phyloP scores from a whole-genome alignment of 2,888 invertebrate species.

The Bugula neritina region DNA sequence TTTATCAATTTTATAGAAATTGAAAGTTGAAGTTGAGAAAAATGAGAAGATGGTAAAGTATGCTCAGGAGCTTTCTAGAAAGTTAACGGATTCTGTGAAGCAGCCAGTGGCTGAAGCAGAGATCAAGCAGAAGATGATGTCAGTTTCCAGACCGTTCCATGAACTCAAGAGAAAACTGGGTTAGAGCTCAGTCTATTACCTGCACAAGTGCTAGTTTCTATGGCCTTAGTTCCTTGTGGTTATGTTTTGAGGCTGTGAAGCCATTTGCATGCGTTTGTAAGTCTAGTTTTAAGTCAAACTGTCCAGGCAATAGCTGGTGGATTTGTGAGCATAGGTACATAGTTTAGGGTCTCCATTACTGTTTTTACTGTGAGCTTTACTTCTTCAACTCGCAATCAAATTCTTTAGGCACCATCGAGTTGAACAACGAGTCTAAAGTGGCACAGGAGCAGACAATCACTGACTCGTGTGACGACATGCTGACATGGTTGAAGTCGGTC shows the following conservation, averaged over 20 bases:
- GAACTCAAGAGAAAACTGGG: conserved; percentile 63
- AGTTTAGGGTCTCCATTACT: too few relatives aligned
- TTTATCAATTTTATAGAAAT: conserved; percentile 20
- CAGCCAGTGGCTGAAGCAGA: conserved; percentile 86
- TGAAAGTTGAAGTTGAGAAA: conserved; percentile 30
- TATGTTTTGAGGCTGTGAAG: too few relatives aligned
- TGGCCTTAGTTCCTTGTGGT: too few relatives aligned
- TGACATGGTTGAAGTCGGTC: conserved; percentile 78
- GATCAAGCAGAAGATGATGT: conserved; percentile 78
- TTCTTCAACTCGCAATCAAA: too few relatives aligned
- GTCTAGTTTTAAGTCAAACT: too few relatives aligned
- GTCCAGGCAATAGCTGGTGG: too few relatives aligned
- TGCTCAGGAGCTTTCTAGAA: conserved; percentile 65
- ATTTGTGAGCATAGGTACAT: too few relatives aligned
- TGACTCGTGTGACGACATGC: conserved; percentile 76
- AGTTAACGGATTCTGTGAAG: conserved; percentile 74
- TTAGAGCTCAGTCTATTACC: too few relatives aligned
- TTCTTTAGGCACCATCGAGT: conserved; percentile 58
- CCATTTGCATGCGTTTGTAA: too few relatives aligned
- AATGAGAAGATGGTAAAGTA: conserved; percentile 34
- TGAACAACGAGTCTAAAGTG: conserved; percentile 78
- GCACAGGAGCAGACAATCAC: conserved; percentile 83
- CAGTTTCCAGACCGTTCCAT: conserved; percentile 79
- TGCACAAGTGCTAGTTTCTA: too few relatives aligned
- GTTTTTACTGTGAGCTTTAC: too few relatives aligned